phyloP scores from a whole-genome alignment of 2,797 vertebrate species.

The Esox masquinongy region DNA sequence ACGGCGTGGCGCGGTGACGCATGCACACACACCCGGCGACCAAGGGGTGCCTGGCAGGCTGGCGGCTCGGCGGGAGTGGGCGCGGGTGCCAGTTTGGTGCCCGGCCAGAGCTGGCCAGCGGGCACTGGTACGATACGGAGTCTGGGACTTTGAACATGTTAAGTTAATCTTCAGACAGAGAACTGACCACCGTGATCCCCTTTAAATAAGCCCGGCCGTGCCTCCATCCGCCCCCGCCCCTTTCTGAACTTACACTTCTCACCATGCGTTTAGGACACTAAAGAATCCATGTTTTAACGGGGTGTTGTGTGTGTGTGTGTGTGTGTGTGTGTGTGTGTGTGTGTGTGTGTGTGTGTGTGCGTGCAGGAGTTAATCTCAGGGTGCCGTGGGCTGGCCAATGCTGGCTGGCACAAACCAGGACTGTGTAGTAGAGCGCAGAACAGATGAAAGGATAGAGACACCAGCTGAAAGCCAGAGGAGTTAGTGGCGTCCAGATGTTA shows the following conservation, averaged over 20 bases:
- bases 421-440: constrained; percentile 15
- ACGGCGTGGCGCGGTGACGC: too few relatives aligned
- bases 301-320: not conserved
- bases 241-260: constrained; percentile 2
- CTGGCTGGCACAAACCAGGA: constrained; percentile 14
- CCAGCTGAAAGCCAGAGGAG: constrained; percentile 38
- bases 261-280: not conserved
- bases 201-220: not conserved
- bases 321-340: not conserved
- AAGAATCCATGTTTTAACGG: not conserved
- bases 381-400: not conserved
- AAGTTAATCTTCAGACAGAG: constrained; percentile 33
- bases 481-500: constrained; percentile 53
- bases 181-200: constrained; percentile 44
- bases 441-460: constrained; percentile 37
- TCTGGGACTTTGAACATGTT: not conserved
- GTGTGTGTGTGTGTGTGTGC: not conserved
- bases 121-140: constrained; percentile 17
- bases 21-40: not conserved
- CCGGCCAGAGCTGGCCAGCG: constrained; percentile 6
- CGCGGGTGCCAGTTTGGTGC: constrained; percentile 1
- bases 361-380: not conserved
- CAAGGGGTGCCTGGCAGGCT: constrained; percentile 7
- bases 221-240: not conserved
- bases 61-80: not conserved